Conservation (phyloP, 2,888 invertebrate genomes). For the Mythimna impura region DNA sequence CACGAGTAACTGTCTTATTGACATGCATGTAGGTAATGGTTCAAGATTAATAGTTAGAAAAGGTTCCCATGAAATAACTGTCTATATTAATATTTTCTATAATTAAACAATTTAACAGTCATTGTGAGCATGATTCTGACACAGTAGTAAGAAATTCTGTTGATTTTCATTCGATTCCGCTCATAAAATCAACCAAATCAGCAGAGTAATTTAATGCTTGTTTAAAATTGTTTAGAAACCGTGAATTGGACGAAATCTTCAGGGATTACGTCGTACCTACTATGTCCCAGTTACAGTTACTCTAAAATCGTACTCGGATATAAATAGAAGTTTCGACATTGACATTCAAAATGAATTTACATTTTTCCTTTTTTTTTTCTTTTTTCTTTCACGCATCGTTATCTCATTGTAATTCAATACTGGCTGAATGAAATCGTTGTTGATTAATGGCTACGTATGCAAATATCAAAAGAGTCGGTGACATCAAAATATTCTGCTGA, state of each 20-base stretch:
- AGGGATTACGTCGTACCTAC: constrained; percentile 56
- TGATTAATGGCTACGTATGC: constrained; percentile 35
- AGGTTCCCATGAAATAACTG: not conserved
- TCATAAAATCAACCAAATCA: constrained; percentile 29
- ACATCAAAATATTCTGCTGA: constrained; percentile 54
- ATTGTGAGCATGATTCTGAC: constrained; percentile 5
- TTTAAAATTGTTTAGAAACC: constrained; percentile 45
- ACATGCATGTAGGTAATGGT: constrained; percentile 26
- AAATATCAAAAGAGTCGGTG: constrained; percentile 50
- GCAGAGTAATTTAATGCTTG: constrained; percentile 14
- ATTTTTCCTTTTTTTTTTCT: constrained; percentile 31
- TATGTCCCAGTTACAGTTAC: constrained; percentile 48
- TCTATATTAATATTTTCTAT: not conserved
- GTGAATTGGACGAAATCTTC: constrained; percentile 37
- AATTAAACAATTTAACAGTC: not conserved
- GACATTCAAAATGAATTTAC: constrained; percentile 57
- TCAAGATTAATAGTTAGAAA: constrained; percentile 11
- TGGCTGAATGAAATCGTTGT: constrained; percentile 28
- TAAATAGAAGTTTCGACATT: constrained; percentile 62
- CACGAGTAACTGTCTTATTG: constrained; percentile 29
- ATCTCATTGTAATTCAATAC: constrained; percentile 46
- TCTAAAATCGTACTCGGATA: constrained; percentile 53
- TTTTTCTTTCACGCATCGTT: constrained; percentile 21
- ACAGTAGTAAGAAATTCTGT: constrained; percentile 11
- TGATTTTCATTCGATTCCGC: constrained; percentile 4